phyloP scores from a whole-genome alignment of 1,140 invertebrate species.

The Brachionus koreanus region DNA sequence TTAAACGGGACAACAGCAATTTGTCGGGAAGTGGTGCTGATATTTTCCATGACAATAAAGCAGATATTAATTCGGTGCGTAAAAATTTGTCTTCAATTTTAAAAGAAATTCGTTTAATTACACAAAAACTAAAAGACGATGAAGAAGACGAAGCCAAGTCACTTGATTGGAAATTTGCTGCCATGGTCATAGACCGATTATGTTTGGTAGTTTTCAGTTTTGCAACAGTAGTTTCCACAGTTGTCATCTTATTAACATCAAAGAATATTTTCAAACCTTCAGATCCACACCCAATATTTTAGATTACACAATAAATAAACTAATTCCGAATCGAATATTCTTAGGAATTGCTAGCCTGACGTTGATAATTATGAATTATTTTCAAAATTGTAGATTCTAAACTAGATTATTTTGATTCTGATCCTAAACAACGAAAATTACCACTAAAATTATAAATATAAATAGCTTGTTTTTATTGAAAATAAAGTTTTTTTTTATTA shows the following conservation, averaged over 20 bases:
- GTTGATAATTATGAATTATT: neutral
- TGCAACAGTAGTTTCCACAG: slow-evolving; percentile 80
- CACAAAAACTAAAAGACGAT: slow-evolving; percentile 57
- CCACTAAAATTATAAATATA: neutral
- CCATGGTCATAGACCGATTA: slow-evolving; percentile 97
- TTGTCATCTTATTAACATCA: slow-evolving; percentile 81
- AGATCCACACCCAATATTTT: slow-evolving; percentile 20
- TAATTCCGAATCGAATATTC: neutral
- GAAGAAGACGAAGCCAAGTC: slow-evolving; percentile 56
- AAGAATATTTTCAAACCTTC: slow-evolving; percentile 49
- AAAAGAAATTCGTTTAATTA: slow-evolving; percentile 89
- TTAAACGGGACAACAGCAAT: slow-evolving; percentile 38
- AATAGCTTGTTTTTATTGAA: neutral
- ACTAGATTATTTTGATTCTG: neutral
- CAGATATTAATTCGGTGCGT: slow-evolving; percentile 46
- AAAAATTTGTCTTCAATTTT: slow-evolving; percentile 80
- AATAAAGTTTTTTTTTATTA: neutral
- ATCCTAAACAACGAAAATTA: neutral
- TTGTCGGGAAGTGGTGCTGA: slow-evolving; percentile 28
- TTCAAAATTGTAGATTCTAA: neutral
- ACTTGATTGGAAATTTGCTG: slow-evolving; percentile 97
- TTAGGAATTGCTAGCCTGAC: neutral
- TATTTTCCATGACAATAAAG: slow-evolving; percentile 27
- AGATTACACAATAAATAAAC: slow-evolving; percentile 67
- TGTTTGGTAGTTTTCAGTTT: slow-evolving; percentile 96